Conservation (phyloP, 1,140 invertebrate species). For the Myzus persicae region DNA sequence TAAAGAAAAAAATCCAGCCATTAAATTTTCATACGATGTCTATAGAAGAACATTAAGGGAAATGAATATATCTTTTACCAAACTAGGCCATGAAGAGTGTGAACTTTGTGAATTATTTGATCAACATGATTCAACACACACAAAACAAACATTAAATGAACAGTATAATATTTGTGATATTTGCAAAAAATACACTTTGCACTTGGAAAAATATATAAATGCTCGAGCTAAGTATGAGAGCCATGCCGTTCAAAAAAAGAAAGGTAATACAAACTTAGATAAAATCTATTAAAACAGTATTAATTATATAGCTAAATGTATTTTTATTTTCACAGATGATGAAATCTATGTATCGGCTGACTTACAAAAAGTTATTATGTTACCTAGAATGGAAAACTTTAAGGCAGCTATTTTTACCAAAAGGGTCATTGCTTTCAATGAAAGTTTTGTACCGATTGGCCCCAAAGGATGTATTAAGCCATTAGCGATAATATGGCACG, state of each 20-base stretch:
- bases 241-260: background rate
- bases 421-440: slow-evolving; percentile 41
- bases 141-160: background rate
- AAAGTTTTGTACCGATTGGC: slow-evolving; percentile 28
- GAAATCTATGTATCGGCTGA: slow-evolving; percentile 56
- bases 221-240: background rate
- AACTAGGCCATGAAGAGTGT: background rate
- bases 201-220: background rate
- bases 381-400: slow-evolving; percentile 59
- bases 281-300: background rate
- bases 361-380: slow-evolving; percentile 61
- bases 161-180: background rate
- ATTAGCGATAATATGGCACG: no score
- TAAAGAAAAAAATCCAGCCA: slow-evolving; percentile 54
- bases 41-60: slow-evolving; percentile 40
- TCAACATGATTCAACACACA: background rate
- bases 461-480: no score
- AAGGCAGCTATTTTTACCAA: slow-evolving; percentile 60
- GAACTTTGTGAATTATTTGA: background rate
- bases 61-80: background rate
- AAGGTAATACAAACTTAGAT: background rate
- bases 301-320: background rate
- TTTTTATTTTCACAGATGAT: background rate
- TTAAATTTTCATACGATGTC: slow-evolving; percentile 59
- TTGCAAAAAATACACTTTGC: background rate